Evolutionary conservation across 2,113 vertebrate genomes (phyloP).

Genomic region (Tympanuchus pallidicinctus): DNA sequence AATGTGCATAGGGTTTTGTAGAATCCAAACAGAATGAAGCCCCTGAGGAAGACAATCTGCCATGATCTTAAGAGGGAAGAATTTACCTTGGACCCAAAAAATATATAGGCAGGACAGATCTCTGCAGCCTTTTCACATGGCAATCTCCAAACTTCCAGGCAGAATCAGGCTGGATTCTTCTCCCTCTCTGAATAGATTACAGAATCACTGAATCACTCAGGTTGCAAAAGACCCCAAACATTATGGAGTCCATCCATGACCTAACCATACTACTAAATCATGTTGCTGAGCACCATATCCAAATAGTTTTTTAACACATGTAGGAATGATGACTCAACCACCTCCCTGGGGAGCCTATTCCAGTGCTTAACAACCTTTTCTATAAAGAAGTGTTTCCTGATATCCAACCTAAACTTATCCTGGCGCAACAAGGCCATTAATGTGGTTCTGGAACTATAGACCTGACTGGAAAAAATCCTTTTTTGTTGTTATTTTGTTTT

Average conservation of each 20-base stretch:
- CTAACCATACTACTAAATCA: no score
- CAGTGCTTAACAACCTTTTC: no score
- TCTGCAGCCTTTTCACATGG: background rate
- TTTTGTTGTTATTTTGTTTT: background rate
- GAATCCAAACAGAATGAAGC: background rate
- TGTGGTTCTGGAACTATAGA: background rate
- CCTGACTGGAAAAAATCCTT: background rate
- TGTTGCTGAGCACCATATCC: no score
- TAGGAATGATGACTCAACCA: no score
- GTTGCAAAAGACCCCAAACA: no score
- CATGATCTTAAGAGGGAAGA: background rate
- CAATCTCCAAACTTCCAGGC: fast-evolving
- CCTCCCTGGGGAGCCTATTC: no score
- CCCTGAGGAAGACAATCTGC: background rate
- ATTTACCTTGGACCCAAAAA: background rate
- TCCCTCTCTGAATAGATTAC: background rate
- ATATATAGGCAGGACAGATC: background rate
- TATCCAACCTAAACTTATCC: no score
- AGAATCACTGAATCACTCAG: no score
- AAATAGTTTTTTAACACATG: no score
- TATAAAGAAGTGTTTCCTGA: no score
- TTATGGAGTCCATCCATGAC: no score
- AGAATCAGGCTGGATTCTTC: background rate
- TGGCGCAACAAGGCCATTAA: background rate
- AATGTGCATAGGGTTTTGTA: background rate